phyloP scores from a whole-genome alignment of 1,140 invertebrate genomes.

The Neodiprion lecontei region DNA sequence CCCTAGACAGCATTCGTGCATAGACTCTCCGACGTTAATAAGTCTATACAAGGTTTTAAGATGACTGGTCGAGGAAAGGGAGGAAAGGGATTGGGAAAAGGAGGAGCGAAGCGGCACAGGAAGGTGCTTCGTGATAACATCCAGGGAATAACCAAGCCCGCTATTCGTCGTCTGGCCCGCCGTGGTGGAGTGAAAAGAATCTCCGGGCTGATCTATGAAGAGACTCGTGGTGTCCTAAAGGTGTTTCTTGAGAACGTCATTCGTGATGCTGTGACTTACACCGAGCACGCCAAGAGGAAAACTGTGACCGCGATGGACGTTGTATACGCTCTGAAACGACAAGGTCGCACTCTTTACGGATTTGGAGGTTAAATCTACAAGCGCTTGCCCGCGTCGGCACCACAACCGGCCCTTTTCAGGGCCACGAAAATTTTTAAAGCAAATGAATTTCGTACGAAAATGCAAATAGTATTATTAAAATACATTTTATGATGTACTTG shows the following conservation, averaged over 20 bases:
- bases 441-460: not conserved
- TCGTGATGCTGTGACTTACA: slow-evolving; percentile 84
- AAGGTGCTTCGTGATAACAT: slow-evolving; percentile 65
- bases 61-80: slow-evolving; percentile 69
- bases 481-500: no score
- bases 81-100: slow-evolving; percentile 71
- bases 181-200: slow-evolving; percentile 72
- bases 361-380: slow-evolving; percentile 65
- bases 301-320: slow-evolving; percentile 88
- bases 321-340: slow-evolving; percentile 84
- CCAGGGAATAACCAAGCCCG: slow-evolving; percentile 60
- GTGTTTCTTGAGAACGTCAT: slow-evolving; percentile 85
- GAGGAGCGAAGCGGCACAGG: slow-evolving; percentile 73
- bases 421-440: slow-evolving; percentile 25
- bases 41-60: not conserved
- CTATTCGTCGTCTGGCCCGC: slow-evolving; percentile 57
- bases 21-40: not conserved
- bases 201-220: slow-evolving; percentile 72
- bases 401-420: slow-evolving; percentile 46
- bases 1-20: slow-evolving; percentile 72
- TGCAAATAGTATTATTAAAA: no score
- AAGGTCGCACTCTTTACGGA: slow-evolving; percentile 75
- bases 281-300: slow-evolving; percentile 83
- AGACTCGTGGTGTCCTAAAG: slow-evolving; percentile 70
- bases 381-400: not conserved